These are phyloP conservation scores for Myzus persicae DNA, from an alignment of 1,140 invertebrate genomes.

Conservation along the genomic window DNA sequence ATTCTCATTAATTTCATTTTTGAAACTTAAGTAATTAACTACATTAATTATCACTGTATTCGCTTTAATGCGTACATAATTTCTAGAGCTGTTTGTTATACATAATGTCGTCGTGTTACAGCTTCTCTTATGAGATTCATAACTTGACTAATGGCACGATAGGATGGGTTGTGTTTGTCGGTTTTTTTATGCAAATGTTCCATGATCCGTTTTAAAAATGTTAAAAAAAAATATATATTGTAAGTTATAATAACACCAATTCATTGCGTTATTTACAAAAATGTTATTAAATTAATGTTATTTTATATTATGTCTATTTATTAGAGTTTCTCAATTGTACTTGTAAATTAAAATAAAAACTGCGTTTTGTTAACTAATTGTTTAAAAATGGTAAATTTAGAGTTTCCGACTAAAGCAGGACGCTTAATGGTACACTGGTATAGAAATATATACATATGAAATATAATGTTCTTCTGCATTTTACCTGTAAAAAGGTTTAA, in stretches of 20 bases:
- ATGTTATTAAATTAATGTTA: background rate
- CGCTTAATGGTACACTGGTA: background rate
- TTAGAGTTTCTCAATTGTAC: background rate
- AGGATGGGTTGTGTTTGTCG: background rate
- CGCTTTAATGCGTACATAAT: constrained; percentile 6
- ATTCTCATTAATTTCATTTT: background rate
- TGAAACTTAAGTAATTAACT: background rate
- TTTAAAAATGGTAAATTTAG: background rate
- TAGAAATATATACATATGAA: constrained; percentile 1
- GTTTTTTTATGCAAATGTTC: background rate
- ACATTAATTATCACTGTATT: background rate
- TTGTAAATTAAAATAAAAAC: background rate
- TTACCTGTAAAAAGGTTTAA: constrained; percentile 19
- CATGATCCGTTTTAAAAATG: background rate
- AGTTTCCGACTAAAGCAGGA: background rate
- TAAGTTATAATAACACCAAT: background rate
- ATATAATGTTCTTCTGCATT: background rate
- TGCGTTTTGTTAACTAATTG: background rate
- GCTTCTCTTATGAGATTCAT: background rate
- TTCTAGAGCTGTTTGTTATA: background rate
- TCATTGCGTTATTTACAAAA: constrained; percentile 11
- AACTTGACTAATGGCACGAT: constrained; percentile 7
- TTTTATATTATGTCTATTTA: constrained; percentile 17
- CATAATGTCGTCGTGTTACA: background rate
- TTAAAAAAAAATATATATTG: background rate